phyloP scores from a whole-genome alignment of 2,888 invertebrate genomes.

The Odontocerum albicorne region DNA sequence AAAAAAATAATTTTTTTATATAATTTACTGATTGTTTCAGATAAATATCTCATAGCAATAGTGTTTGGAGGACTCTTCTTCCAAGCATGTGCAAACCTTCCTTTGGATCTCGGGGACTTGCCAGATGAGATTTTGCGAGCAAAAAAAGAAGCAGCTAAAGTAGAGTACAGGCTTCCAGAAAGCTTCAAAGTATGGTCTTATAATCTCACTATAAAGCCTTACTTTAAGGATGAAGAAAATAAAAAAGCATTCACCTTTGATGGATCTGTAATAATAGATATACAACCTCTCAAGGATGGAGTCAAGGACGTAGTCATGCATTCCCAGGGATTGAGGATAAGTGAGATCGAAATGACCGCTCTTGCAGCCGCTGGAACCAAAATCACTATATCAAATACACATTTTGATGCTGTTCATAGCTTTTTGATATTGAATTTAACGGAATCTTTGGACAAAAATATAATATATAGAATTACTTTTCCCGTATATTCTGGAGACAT shows the following conservation, averaged over 20 bases:
- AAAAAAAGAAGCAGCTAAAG: background rate
- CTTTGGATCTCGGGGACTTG: no score
- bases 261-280: constrained; percentile 52
- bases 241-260: constrained; percentile 50
- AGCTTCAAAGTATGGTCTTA: constrained; percentile 6
- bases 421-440: constrained; percentile 9
- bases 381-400: background rate
- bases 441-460: constrained; percentile 35
- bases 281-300: constrained; percentile 41
- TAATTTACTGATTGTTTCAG: no score
- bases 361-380: background rate
- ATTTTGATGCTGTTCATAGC: constrained; percentile 2
- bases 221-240: constrained; percentile 3
- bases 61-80: no score
- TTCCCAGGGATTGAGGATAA: constrained; percentile 42
- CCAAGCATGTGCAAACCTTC: no score
- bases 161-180: constrained; percentile 5
- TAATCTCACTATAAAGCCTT: constrained; percentile 9
- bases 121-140: no score
- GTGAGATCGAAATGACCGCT: background rate
- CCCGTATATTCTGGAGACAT: constrained; percentile 13
- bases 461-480: constrained; percentile 31
- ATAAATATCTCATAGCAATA: no score
- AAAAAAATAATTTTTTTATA: no score
- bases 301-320: constrained; percentile 50